Percentiles rank a stretch among this genome's conserved stretches.
Conservation (phyloP, 2,797 vertebrate genomes). For the Paguma larvata region DNA sequence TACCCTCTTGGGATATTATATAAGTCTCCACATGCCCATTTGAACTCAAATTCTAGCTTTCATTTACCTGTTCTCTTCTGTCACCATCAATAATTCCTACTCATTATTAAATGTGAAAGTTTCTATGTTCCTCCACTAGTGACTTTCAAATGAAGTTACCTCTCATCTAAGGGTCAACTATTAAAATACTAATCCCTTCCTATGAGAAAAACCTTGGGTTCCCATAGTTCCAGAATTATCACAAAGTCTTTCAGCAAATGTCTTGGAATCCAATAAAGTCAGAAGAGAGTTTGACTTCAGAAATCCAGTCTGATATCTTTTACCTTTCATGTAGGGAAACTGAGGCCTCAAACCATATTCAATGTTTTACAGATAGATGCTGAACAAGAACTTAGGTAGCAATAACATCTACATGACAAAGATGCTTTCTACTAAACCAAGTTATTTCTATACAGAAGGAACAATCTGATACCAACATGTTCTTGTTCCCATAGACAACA, state of each 20-base stretch:
- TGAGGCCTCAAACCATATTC: neutral
- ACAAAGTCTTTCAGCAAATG: neutral
- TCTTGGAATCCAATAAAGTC: neutral
- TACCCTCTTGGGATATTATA: neutral
- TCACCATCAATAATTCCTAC: neutral
- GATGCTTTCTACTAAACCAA: neutral
- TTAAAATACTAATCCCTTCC: neutral
- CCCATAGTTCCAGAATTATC: neutral
- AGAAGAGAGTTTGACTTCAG: neutral
- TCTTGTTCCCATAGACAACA: constrained; percentile 13
- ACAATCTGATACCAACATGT: neutral
- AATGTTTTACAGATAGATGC: neutral
- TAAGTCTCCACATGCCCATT: neutral
- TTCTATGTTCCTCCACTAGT: neutral
- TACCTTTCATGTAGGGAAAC: neutral
- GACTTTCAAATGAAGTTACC: neutral
- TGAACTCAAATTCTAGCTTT: neutral
- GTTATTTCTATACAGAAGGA: constrained; percentile 32
- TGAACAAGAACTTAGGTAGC: neutral
- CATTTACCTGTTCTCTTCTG: neutral
- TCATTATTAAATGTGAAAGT: neutral
- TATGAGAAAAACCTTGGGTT: neutral
- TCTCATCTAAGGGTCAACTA: neutral
- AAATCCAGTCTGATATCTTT: neutral
- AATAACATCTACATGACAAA: neutral